Evolutionary conservation across 2,797 vertebrate genomes (phyloP), one percentile per base, ranked within the genome.

Genomic region (Catamblyrhynchus diadema): DNA sequence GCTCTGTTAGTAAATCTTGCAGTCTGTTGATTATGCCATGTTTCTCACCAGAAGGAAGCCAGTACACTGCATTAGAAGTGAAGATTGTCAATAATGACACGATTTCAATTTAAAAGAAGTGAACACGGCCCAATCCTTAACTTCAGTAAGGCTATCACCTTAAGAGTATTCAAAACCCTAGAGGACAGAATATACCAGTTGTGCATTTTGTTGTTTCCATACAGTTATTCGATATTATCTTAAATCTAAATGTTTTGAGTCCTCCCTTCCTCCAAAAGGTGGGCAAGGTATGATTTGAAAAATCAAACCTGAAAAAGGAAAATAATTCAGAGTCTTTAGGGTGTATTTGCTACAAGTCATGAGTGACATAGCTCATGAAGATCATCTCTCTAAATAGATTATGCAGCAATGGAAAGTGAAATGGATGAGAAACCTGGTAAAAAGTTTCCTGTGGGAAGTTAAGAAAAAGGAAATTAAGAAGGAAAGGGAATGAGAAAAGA

Each of bases 51-150:
- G 47, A 71, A 65, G 30, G 45, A 85, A 73, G 8, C 14, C 25
- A 72, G 28, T 15, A 48, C 10, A 16, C 41, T 21, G 33, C 21
- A 0, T 50, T 78, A 54, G 24, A 67, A 79, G 37, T 27, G 2
- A 85, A 48, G 23, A 74, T 41, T 35, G 15, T 24, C n/a, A 80
- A 8, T 18, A 65, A 51, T 7, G 1, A 14, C 24, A 59, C 0
- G 0, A 66, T 45, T 83, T 50, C 24, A 25, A 45, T 67, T 61
- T 77, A 7, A 44, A 71, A 64, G 30, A 60, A 61, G 39, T 51
- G 33, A 71, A 56, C 33, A 18, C 0, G 0, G 15, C 24, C 28
- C 21, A 67, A 8, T 53, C 37, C 7, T n/a, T 35, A 47, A 44
- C n/a, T 67, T 67, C 32, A 60, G 4, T 45, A 51, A 59, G n/a